These are phyloP conservation scores for Tetranychus piercei DNA, from an alignment of 2,888 invertebrate genomes.

Conservation along the genomic window DNA sequence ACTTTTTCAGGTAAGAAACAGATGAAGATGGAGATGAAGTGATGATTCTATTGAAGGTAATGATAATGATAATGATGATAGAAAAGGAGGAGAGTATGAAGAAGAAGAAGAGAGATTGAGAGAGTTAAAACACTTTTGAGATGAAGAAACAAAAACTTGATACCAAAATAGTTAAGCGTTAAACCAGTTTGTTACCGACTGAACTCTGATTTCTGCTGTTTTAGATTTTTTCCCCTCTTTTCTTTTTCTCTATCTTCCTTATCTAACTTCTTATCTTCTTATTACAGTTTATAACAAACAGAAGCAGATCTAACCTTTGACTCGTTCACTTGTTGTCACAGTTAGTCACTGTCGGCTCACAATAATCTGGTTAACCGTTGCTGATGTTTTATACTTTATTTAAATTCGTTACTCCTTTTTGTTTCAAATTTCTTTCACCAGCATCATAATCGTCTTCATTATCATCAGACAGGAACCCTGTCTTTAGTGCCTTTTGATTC, in stretches of 20 bases:
- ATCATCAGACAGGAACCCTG: background rate
- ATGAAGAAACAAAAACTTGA: background rate
- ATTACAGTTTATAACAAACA: too few relatives aligned
- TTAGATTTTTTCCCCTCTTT: too few relatives aligned
- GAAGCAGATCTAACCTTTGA: background rate
- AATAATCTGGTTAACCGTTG: background rate
- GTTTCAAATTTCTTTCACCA: background rate
- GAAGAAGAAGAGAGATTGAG: background rate
- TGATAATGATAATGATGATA: background rate
- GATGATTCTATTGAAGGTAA: too few relatives aligned
- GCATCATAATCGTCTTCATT: background rate
- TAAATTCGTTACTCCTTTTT: background rate
- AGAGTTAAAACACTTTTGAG: background rate
- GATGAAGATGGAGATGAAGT: background rate
- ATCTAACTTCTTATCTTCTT: too few relatives aligned
- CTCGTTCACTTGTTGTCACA: background rate
- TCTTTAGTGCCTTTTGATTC: background rate
- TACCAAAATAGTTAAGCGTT: background rate
- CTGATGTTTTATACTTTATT: background rate
- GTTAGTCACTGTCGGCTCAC: background rate
- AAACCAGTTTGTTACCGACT: background rate
- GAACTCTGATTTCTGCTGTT: background rate
- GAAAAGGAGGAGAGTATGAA: background rate
- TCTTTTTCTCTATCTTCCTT: too few relatives aligned
- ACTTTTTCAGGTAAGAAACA: background rate